Evolutionary conservation across 23 tunicate genomes (phyloP).

Genomic region (Styela clava): DNA sequence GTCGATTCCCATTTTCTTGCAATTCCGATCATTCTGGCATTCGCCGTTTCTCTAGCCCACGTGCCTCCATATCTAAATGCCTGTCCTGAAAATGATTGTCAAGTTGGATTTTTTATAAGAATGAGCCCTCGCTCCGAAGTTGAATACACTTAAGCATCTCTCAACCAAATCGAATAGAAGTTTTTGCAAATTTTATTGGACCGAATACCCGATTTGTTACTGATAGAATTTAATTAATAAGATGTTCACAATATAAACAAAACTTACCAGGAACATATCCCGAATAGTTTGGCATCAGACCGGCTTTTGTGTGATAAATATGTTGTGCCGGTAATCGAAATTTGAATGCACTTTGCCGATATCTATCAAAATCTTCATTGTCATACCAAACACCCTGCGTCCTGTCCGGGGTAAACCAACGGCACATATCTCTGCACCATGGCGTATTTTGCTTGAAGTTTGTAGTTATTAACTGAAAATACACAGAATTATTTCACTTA

Average conservation of each 20-base stretch:
- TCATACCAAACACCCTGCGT: constrained; percentile 77
- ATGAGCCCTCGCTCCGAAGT: neutral
- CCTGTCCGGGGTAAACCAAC: constrained; percentile 94
- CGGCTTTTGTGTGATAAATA: constrained; percentile 63
- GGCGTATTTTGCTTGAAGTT: constrained; percentile 79
- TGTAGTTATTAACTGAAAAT: constrained; percentile 61
- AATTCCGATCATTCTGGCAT: constrained; percentile 60
- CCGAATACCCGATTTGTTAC: too few relatives aligned
- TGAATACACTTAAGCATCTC: neutral
- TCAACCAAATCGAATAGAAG: neutral
- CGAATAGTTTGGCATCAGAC: constrained; percentile 67
- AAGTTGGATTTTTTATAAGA: neutral
- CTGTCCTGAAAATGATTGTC: constrained; percentile 46
- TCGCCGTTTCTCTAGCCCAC: constrained; percentile 77
- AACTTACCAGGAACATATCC: constrained; percentile 85
- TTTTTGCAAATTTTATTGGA: neutral
- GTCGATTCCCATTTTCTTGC: constrained; percentile 80
- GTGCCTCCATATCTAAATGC: constrained; percentile 78
- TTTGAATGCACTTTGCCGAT: constrained; percentile 50
- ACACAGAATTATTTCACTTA: too few relatives aligned
- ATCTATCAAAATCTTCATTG: constrained; percentile 57
- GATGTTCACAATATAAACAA: too few relatives aligned
- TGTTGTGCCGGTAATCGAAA: constrained; percentile 49
- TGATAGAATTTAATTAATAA: too few relatives aligned
- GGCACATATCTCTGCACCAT: constrained; percentile 90